These are phyloP conservation scores for Paraplagusia blochii DNA, from an alignment of 2,113 vertebrate species.

Conservation along the genomic window DNA sequence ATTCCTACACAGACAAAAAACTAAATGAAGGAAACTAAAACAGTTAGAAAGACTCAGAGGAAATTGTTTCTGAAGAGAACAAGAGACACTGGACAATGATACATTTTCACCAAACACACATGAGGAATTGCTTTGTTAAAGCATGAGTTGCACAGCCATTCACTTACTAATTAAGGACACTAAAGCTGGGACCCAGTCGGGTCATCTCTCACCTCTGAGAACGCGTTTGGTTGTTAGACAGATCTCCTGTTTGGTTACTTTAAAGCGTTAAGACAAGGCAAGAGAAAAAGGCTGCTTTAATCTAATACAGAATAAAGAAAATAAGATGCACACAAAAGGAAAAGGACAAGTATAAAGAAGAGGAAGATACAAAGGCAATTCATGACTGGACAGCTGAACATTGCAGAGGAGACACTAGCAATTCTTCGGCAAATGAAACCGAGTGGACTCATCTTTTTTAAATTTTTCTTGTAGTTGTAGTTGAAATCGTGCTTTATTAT, in stretches of 20 bases:
- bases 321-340: slow-evolving; percentile 48
- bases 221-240: slow-evolving; percentile 95
- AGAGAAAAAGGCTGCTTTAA: slow-evolving; percentile 98
- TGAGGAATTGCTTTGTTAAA: slow-evolving; percentile 91
- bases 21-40: slow-evolving; percentile 54
- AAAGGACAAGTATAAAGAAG: slow-evolving; percentile 17
- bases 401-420: slow-evolving; percentile 56
- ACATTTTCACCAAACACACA: slow-evolving; percentile 83
- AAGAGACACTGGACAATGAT: slow-evolving; percentile 95
- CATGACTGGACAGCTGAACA: slow-evolving; percentile 54
- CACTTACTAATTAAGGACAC: slow-evolving; percentile 97
- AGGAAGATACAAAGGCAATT: slow-evolving; percentile 84
- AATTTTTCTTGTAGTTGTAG: slow-evolving; percentile 5
- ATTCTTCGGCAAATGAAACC: slow-evolving; percentile 35
- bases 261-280: slow-evolving; percentile 99
- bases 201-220: slow-evolving; percentile 94
- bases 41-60: slow-evolving; percentile 90
- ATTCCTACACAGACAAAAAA: slow-evolving; percentile 86
- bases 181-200: slow-evolving; percentile 94
- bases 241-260: slow-evolving; percentile 99
- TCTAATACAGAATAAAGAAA: slow-evolving; percentile 72
- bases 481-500: slow-evolving; percentile 43
- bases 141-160: slow-evolving; percentile 97
- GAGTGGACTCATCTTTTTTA: slow-evolving; percentile 24
- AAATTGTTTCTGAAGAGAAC: slow-evolving; percentile 90